Percentiles rank a stretch among this genome's conserved stretches.
phyloP scores from a whole-genome alignment of 2,113 vertebrate species.

The Phalacrocorax carbo region DNA sequence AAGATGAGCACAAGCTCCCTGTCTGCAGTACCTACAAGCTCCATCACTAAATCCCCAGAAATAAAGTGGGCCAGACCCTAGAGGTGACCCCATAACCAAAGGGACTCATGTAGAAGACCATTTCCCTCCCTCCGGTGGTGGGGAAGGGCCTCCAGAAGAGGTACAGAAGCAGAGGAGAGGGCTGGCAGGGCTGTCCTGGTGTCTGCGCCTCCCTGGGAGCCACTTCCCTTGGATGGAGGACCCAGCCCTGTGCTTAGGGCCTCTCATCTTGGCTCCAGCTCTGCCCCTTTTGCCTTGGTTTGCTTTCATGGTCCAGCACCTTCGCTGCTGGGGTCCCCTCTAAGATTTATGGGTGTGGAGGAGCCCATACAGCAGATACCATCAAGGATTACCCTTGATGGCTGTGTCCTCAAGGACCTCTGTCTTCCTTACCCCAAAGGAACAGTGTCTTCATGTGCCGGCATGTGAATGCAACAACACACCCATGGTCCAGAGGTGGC shows the following conservation, averaged over 20 bases:
- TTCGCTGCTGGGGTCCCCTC: accelerated
- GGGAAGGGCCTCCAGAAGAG: neutral
- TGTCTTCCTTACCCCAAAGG: neutral
- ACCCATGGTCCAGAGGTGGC: neutral
- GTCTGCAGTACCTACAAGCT: neutral
- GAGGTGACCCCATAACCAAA: neutral
- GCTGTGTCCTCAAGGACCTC: neutral
- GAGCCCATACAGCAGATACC: neutral
- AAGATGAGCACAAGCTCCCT: neutral
- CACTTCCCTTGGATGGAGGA: neutral
- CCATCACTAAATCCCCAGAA: neutral
- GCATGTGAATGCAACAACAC: accelerated
- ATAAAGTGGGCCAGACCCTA: neutral
- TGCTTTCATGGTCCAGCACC: neutral
- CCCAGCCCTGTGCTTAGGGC: neutral
- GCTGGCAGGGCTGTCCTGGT: neutral
- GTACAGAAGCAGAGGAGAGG: neutral
- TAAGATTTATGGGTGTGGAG: neutral
- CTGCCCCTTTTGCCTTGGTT: neutral
- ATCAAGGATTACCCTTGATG: neutral
- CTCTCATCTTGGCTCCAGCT: neutral
- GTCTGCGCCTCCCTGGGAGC: neutral
- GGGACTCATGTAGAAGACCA: neutral
- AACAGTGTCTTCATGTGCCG: accelerated
- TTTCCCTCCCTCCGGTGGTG: neutral